phyloP scores from a whole-genome alignment of 2,888 invertebrate species.

The Phyto melanocephala region DNA sequence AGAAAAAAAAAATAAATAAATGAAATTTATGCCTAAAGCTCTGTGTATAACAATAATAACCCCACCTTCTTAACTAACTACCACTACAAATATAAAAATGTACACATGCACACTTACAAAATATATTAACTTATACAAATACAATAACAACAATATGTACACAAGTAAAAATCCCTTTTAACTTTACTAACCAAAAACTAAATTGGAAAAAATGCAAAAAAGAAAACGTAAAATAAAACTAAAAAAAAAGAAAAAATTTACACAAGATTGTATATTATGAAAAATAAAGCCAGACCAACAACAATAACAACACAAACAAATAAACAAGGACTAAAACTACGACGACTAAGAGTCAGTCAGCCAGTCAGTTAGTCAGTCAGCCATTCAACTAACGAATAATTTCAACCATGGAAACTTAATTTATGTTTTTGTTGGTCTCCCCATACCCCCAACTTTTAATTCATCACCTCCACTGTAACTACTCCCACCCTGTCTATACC shows the following conservation, averaged over 20 bases:
- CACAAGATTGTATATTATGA: conserved; percentile 52
- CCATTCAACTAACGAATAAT: conserved; percentile 67
- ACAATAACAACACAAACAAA: conserved; percentile 9
- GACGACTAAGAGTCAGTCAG: conserved; percentile 20
- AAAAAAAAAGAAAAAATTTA: conserved; percentile 46
- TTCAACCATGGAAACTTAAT: conserved; percentile 79
- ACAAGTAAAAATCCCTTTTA: conserved; percentile 47
- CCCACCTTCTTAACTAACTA: conserved; percentile 36
- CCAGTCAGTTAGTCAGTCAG: conserved; percentile 70
- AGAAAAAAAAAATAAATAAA: conserved; percentile 14
- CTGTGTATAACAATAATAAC: conserved; percentile 47
- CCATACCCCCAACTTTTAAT: background rate
- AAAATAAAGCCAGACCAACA: conserved; percentile 52
- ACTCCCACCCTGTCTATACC: background rate
- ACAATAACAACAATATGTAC: conserved; percentile 27
- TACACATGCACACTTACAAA: conserved; percentile 15
- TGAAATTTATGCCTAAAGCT: conserved; percentile 40
- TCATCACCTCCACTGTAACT: conserved; percentile 25
- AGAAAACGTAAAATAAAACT: conserved; percentile 45
- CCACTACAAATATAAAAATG: conserved; percentile 3
- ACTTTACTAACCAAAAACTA: conserved; percentile 61
- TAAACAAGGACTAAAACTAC: conserved; percentile 40
- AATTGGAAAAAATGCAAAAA: conserved; percentile 60
- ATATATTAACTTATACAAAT: conserved; percentile 44
- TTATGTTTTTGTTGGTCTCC: conserved; percentile 71